Percentiles rank a stretch among this genome's conserved stretches.
Evolutionary conservation across 2,888 invertebrate species (phyloP).

Genomic region (Lepas anatifera): DNA sequence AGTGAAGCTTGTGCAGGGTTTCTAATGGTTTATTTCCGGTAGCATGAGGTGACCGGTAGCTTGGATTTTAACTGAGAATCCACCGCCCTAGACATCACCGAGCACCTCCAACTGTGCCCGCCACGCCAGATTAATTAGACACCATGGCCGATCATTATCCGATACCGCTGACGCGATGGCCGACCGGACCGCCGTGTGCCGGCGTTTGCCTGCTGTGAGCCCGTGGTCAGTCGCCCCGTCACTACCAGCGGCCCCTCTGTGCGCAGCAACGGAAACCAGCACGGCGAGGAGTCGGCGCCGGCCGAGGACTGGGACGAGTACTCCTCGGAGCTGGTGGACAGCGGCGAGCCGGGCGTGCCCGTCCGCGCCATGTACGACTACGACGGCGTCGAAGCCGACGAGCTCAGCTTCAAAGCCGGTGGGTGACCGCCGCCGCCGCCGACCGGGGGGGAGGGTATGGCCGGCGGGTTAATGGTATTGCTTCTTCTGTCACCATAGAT

Average conservation of each 20-base stretch:
- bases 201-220: neutral
- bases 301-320: slow-evolving; percentile 64
- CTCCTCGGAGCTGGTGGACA: slow-evolving; percentile 64
- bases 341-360: slow-evolving; percentile 85
- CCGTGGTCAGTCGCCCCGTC: neutral
- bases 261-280: neutral
- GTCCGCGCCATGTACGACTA: slow-evolving; percentile 94
- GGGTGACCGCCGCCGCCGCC: slow-evolving; percentile 22
- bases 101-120: too few relatives aligned
- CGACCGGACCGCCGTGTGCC: neutral
- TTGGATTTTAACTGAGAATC: too few relatives aligned
- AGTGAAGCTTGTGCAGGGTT: too few relatives aligned
- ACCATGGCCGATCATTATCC: too few relatives aligned
- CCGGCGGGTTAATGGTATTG: too few relatives aligned
- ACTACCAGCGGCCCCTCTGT: neutral
- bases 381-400: slow-evolving; percentile 92
- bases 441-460: too few relatives aligned
- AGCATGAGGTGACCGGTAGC: too few relatives aligned
- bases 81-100: too few relatives aligned
- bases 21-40: too few relatives aligned
- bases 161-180: neutral
- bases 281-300: slow-evolving; percentile 33
- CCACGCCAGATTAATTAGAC: too few relatives aligned
- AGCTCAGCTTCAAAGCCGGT: slow-evolving; percentile 93
- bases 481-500: too few relatives aligned